Conservation (phyloP, 2,888 invertebrate genomes). For the Cordylochernes scorpioides region DNA sequence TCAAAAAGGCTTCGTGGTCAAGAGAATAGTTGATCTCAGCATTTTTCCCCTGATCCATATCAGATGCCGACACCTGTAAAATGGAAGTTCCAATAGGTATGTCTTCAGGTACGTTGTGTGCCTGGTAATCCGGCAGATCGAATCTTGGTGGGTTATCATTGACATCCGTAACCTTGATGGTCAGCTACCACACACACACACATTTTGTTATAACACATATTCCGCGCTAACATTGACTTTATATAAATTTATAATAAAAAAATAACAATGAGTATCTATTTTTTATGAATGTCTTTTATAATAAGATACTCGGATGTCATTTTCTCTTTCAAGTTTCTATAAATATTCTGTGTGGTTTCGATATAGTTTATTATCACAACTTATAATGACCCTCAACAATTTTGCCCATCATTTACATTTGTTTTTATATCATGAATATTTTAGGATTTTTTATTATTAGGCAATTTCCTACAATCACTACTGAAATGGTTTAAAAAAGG, state of each 20-base stretch:
- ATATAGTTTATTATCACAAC: too few species aligned
- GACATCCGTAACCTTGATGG: constrained; percentile 75
- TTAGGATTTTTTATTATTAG: too few species aligned
- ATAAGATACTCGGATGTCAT: too few species aligned
- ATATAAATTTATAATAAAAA: background rate
- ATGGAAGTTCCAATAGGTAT: constrained; percentile 72
- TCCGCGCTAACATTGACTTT: background rate
- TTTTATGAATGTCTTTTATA: too few species aligned
- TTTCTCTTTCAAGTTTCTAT: too few species aligned
- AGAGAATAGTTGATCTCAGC: constrained; percentile 78
- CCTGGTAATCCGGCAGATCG: constrained; percentile 83
- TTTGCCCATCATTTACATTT: too few species aligned
- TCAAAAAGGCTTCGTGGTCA: constrained; percentile 73
- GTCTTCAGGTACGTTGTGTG: constrained; percentile 83
- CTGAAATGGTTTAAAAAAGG: too few species aligned
- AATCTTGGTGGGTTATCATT: constrained; percentile 94
- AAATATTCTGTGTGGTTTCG: too few species aligned
- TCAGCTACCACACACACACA: constrained; percentile 31
- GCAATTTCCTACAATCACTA: too few species aligned
- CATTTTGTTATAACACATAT: background rate
- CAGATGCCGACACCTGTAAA: constrained; percentile 58
- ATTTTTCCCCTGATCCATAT: constrained; percentile 75
- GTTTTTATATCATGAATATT: too few species aligned
- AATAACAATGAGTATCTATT: too few species aligned
- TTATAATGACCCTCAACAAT: too few species aligned